Conservation (phyloP, 1,140 invertebrate species). For the Calosoma granatense region DNA sequence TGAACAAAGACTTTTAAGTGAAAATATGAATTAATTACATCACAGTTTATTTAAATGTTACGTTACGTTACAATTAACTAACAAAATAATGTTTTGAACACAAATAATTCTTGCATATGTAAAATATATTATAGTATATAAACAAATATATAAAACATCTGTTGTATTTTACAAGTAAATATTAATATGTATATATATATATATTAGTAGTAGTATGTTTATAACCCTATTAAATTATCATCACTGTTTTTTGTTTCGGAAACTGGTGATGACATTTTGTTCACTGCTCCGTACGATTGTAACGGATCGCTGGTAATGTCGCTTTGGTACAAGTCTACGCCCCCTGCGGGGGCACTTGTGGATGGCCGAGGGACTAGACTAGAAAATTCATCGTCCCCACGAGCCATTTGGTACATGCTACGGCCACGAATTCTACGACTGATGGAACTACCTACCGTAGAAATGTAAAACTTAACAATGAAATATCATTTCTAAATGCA, state of each 20-base stretch:
- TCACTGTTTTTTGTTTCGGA: neutral
- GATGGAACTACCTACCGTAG: conserved; percentile 42
- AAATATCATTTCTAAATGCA: neutral
- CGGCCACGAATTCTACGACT: conserved; percentile 61
- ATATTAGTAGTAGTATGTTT: too few relatives aligned
- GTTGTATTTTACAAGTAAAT: neutral
- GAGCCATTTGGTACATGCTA: conserved; percentile 56
- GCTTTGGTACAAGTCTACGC: conserved; percentile 18
- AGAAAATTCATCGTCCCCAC: conserved; percentile 41
- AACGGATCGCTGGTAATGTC: conserved; percentile 17
- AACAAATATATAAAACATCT: neutral
- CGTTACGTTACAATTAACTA: too few relatives aligned
- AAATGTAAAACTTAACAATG: conserved; percentile 5
- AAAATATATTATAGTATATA: neutral
- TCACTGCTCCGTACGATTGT: conserved; percentile 19
- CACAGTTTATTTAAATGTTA: conserved; percentile 7
- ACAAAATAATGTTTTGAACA: conserved; percentile 3
- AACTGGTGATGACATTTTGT: neutral
- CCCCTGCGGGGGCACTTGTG: conserved; percentile 15
- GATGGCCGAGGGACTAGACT: conserved; percentile 18
- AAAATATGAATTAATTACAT: neutral
- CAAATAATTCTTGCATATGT: neutral
- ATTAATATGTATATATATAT: neutral
- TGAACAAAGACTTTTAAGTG: too few relatives aligned
- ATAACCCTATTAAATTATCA: conserved; percentile 3